Base-by-base conservation (phyloP, 2,113 vertebrate genomes). In the Eptesicus fuscus region DNA sequence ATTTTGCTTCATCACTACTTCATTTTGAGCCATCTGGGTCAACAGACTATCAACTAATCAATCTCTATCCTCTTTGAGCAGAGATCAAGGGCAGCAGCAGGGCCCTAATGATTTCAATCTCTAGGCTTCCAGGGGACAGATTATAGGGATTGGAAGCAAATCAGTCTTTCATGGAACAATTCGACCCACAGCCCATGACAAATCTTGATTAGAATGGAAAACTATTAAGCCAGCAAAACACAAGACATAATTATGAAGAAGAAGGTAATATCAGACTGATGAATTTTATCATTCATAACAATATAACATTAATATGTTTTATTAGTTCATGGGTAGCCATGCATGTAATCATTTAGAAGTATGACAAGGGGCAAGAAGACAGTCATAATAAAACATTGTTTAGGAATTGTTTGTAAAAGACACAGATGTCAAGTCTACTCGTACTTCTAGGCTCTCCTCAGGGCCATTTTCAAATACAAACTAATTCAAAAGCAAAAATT, bases 21-120 rank as follows among this genome's bases (percentile, higher is more conserved):
- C 93, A 96, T 97, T 96, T 97, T 90, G 94, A 98, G 94, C 74
- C 94, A 71, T 90, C 73, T 56, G 67, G 88, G 85, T 94, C 90
- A 95, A 95, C 2, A 4, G 56, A 82, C 76, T 90, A 74, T 95
- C 88, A 96, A 91, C 77, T 77, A 96, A 92, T 93, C 96, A 96
- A 63, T 93, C 67, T 94, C 53, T 44, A 69, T 82, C 80, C 71
- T 89, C 90, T 96, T 78, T 92, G 88, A 96, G 70, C n/a, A 70
- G 77, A 96, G 78, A 96, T 92, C 56, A 90, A 96, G 88, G 85
- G 82, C 85, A 91, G 79, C 11, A 90, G 69, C 82, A 86, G 51
- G 83, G 69, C 7, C 82, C 90, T 97, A 96, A 97, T 95, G 94
- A 97, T 97, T 97, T 97, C 83, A 79, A 56, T 97, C 91, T 96